phyloP scores from a whole-genome alignment of 2,888 invertebrate species.

The Eupithecia exiguata region DNA sequence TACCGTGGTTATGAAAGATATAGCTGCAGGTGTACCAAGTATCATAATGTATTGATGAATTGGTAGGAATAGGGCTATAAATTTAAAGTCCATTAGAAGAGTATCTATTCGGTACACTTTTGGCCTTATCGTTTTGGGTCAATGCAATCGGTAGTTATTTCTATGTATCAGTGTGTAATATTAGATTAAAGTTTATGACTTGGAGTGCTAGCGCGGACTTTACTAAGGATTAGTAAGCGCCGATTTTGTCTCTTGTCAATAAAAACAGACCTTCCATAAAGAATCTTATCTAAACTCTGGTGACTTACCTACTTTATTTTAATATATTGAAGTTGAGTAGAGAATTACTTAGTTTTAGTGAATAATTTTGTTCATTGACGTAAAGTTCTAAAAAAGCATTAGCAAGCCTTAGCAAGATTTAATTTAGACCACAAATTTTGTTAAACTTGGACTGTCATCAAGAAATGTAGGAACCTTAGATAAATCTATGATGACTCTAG shows the following conservation, averaged over 20 bases:
- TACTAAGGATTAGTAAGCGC: background rate
- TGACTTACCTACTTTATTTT: background rate
- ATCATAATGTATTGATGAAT: background rate
- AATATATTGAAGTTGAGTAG: too few relatives aligned
- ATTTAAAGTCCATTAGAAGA: conserved; percentile 8
- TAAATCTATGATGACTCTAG: background rate
- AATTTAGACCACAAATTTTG: background rate
- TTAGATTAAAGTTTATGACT: background rate
- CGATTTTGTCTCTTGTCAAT: background rate
- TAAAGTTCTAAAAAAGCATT: background rate
- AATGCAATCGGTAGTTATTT: background rate
- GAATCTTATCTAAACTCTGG: background rate
- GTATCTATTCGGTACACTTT: background rate
- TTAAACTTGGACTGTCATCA: background rate
- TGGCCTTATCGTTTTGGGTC: background rate
- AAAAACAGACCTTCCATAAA: background rate
- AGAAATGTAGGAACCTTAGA: background rate
- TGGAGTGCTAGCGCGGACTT: background rate
- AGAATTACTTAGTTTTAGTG: background rate
- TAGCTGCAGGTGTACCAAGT: background rate
- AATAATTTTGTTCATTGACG: background rate
- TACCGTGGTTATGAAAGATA: background rate
- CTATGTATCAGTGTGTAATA: background rate
- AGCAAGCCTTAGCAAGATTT: too few relatives aligned
- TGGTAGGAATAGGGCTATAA: background rate